Evolutionary conservation across 30 jellyfish, hydroid and myxozoan species (phyloP), one percentile per base, ranked within the genome.

Genomic region (Rhopilema esculentum): DNA sequence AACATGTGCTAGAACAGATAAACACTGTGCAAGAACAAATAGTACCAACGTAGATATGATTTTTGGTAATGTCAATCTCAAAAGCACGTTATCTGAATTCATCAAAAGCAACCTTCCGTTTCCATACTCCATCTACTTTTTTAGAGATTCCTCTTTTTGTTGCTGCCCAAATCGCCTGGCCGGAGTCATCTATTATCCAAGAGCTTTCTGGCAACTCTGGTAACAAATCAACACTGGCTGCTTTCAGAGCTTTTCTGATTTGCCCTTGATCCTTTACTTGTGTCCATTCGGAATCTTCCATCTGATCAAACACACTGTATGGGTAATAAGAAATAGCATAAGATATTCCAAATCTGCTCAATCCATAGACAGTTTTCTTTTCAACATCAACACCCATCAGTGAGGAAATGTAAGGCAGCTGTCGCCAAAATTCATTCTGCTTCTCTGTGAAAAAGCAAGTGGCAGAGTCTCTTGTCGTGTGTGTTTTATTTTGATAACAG

Each of bases 211-310:
- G 84, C 8, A 29, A 9, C 48, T 6, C 22, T n/a, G 84, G 20
- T 4, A 73, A 31, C 51, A 66, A 33, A 22, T 64, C 24, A 31
- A 73, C 48, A 4, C 32, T 66, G 1, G 24, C 18, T 16, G 27
- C 69, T 31, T 8, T 33, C n/a, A 48, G 25, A 16, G 84, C 48
- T 33, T 30, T 32, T 31, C 69, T n/a, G 40, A 73, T 0, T 50
- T 26, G 27, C 23, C 32, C 12, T 21, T 12, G 25, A 33, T 26
- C 69, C 0, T 23, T 33, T 0, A 49, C 69, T 12, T 8, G 16
- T 29, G 84, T n/a, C 84, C 84, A 73, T 31, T 18, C 40, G 1
- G 84, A 31, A 73, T 73, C 84, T 40, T 73, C 84, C 25, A 73
- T 73, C 20, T 32, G 70, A 1, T 22, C 48, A 19, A 31, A 65